These are phyloP conservation scores for Caenorhabditis briggsae DNA, from an alignment of 1,140 invertebrate genomes.

Conservation along the genomic window DNA sequence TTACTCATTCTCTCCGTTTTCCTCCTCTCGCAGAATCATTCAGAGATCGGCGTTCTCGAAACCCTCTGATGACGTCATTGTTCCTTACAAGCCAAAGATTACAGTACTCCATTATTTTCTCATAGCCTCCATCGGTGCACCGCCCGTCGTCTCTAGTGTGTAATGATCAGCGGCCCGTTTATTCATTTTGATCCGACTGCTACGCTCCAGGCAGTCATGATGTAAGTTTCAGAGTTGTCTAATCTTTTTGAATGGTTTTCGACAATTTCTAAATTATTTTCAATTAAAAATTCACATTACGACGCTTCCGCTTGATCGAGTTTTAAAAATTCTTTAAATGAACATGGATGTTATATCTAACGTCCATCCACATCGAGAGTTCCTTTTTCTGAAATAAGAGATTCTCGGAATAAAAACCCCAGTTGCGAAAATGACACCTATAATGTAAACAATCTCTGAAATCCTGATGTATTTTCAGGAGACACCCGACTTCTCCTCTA, in stretches of 20 bases:
- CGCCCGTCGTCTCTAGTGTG: slow-evolving; percentile 19
- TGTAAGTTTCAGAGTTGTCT: slow-evolving; percentile 12
- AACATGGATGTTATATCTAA: no score
- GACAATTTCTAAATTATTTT: no score
- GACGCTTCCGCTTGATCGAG: no score
- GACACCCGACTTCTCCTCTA: slow-evolving; percentile 31
- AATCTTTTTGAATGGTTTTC: no score
- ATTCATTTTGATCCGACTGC: slow-evolving; percentile 37
- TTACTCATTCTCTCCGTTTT: not conserved
- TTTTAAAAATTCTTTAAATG: no score
- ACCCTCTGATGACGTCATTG: slow-evolving; percentile 37
- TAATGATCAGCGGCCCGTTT: slow-evolving; percentile 52
- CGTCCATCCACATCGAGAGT: no score
- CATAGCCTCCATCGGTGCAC: slow-evolving; percentile 24
- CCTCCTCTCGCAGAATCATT: slow-evolving; percentile 15
- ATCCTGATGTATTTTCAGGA: not conserved
- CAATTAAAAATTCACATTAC: no score
- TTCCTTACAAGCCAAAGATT: slow-evolving; percentile 55
- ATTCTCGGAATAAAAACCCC: not conserved
- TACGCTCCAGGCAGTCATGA: slow-evolving; percentile 2
- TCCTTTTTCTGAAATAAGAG: not conserved
- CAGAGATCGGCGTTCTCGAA: slow-evolving; percentile 55
- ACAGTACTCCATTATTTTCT: slow-evolving; percentile 22
- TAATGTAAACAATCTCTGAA: not conserved
- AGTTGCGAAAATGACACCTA: not conserved